Conservation (phyloP, 92 coral and sea anemone species). For the Siderastrea radians region DNA sequence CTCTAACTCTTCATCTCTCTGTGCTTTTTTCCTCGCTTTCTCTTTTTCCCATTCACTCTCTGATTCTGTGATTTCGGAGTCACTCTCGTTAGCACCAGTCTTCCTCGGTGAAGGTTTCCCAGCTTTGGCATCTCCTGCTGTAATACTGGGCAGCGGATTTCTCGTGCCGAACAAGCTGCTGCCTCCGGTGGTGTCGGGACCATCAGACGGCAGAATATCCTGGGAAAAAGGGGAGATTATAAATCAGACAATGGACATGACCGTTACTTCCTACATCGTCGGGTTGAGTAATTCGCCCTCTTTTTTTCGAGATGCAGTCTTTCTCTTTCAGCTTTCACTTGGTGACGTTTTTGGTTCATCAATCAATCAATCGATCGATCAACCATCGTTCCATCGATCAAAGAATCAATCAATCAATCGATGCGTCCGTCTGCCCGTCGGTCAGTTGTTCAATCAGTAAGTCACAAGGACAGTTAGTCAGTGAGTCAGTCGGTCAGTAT, state of each 20-base stretch:
- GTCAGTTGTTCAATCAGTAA: too few species aligned
- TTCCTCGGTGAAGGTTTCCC: conserved; percentile 18
- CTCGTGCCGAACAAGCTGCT: conserved; percentile 77
- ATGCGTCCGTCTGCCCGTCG: too few species aligned
- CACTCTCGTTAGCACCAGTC: conserved; percentile 70
- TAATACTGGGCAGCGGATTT: conserved; percentile 31
- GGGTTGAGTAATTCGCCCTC: too few species aligned
- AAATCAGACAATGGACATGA: neutral
- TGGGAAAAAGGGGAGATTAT: neutral
- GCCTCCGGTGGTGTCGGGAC: conserved; percentile 74
- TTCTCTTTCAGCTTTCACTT: too few species aligned
- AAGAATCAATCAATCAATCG: neutral
- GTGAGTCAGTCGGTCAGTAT: neutral
- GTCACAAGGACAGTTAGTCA: too few species aligned
- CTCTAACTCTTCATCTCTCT: conserved; percentile 49
- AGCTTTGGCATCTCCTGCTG: conserved; percentile 10
- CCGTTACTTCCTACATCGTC: too few species aligned
- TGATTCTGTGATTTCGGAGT: conserved; percentile 84
- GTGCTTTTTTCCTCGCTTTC: conserved; percentile 58
- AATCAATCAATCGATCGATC: neutral
- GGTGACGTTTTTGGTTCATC: neutral
- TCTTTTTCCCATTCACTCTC: conserved; percentile 96
- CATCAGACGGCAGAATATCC: conserved; percentile 90
- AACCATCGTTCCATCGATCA: neutral
- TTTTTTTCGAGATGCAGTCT: too few species aligned